Base-by-base conservation (phyloP, 1,140 invertebrate species). In the Berghia stephanieae region DNA sequence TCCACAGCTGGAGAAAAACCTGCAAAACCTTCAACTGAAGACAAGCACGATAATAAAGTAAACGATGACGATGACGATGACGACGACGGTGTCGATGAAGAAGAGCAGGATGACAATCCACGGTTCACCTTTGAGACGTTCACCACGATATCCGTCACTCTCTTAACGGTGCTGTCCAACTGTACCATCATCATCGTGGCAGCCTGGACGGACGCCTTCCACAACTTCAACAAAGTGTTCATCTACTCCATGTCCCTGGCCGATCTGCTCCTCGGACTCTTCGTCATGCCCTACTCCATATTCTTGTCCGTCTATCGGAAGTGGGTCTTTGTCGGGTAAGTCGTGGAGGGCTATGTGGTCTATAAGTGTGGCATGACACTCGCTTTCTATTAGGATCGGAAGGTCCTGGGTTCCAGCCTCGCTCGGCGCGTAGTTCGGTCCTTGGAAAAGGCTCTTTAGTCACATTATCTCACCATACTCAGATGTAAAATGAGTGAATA, bases 281-380 rank as follows among this genome's bases (percentile, higher is more conserved):
- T 98, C 71, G 94, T 98, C 75, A 95, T 97, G 55, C 96, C 97
- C 6, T 92, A 98, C 78, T 97, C 96, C 40, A 94, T 98, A 24
- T 97, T 97, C 90, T 95, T 96, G 36, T 95, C 96, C 0, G 86
- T 94, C 52, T 92, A 93, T 31, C 91, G 92, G 81, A 89, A 92
- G 81, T 94, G 94, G 94, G 92, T 96, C 83, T 96, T 96, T 88
- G 52, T 75, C 21, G 63, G 72, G 72, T 75, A 34, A 75, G 38
- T 42, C 21, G 3, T 36, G 8, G 2, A 10, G 6, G 6, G 38
- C 27, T n/a, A n/a, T n/a, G n/a, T n/a, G n/a, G n/a, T n/a, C n/a
- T n/a, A n/a, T n/a, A n/a, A n/a, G n/a, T n/a, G n/a, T n/a, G n/a
- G n/a, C n/a, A n/a, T n/a, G n/a, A n/a, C n/a, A n/a, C n/a, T n/a